phyloP scores from a whole-genome alignment of 2,888 invertebrate genomes.

The Clepsis dumicolana region DNA sequence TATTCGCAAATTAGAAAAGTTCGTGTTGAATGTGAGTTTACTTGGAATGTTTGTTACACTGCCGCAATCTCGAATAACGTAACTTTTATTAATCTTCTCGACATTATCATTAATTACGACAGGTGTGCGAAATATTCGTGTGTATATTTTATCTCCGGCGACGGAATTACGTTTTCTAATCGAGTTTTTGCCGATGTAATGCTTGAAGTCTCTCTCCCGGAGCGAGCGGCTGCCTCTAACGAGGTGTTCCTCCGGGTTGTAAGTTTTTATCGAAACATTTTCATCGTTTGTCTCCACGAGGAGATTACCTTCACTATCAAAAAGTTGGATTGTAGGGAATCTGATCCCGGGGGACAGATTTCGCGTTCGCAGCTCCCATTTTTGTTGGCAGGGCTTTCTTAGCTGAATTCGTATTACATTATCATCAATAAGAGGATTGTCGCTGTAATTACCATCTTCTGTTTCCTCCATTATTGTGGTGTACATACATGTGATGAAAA shows the following conservation, averaged over 20 bases:
- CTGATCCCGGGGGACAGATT: slow-evolving; percentile 87
- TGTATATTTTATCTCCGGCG: slow-evolving; percentile 77
- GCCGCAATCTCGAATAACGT: slow-evolving; percentile 63
- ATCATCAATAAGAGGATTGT: slow-evolving; percentile 79
- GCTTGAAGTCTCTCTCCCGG: slow-evolving; percentile 74
- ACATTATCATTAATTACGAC: slow-evolving; percentile 52
- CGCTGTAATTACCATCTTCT: slow-evolving; percentile 73
- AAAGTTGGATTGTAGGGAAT: slow-evolving; percentile 88
- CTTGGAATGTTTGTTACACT: slow-evolving; percentile 79
- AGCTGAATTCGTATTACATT: slow-evolving; percentile 88
- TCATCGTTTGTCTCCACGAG: slow-evolving; percentile 87
- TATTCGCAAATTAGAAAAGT: slow-evolving; percentile 64
- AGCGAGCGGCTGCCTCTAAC: slow-evolving; percentile 71
- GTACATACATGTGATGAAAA: slow-evolving; percentile 50
- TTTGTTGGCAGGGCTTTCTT: slow-evolving; percentile 87
- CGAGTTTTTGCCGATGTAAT: slow-evolving; percentile 67
- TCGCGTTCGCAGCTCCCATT: slow-evolving; percentile 88
- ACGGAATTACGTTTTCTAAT: slow-evolving; percentile 78
- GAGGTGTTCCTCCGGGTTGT: slow-evolving; percentile 63
- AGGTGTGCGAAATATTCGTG: slow-evolving; percentile 71
- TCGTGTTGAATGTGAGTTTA: slow-evolving; percentile 69
- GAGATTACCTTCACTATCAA: slow-evolving; percentile 87
- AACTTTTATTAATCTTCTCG: slow-evolving; percentile 57
- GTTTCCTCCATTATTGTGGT: slow-evolving; percentile 68
- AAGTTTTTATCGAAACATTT: slow-evolving; percentile 80